These are phyloP conservation scores for Halichoeres trimaculatus DNA, from an alignment of 2,113 vertebrate species.

Conservation along the genomic window DNA sequence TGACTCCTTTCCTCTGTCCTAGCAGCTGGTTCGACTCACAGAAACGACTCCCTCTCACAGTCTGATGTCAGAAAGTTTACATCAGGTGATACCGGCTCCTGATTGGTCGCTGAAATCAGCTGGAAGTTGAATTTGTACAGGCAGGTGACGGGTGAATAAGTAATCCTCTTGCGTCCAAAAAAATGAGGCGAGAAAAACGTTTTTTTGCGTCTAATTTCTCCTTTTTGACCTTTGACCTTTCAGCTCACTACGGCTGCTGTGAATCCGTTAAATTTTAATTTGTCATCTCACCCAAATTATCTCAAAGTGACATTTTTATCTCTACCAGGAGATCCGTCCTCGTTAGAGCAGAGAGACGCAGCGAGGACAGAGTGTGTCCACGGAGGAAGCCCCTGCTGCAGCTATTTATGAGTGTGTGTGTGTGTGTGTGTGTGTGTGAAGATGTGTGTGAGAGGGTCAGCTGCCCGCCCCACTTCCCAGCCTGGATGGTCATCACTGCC, in stretches of 20 bases:
- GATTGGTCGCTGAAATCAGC: too few relatives aligned
- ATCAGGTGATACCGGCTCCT: neutral
- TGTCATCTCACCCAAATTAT: neutral
- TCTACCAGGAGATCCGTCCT: slow-evolving; percentile 48
- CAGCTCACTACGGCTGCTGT: neutral
- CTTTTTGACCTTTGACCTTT: slow-evolving; percentile 12
- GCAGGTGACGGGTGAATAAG: too few relatives aligned
- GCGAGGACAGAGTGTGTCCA: slow-evolving; percentile 9
- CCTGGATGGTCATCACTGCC: slow-evolving; percentile 49
- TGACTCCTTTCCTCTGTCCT: neutral
- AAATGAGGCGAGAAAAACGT: too few relatives aligned
- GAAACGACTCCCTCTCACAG: too few relatives aligned
- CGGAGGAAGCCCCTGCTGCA: slow-evolving; percentile 18
- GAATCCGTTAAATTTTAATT: neutral
- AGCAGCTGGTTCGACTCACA: neutral
- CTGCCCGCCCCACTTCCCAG: slow-evolving; percentile 52
- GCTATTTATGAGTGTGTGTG: slow-evolving; percentile 42
- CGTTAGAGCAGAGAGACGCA: slow-evolving; percentile 44
- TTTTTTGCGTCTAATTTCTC: neutral
- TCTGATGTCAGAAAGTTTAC: neutral
- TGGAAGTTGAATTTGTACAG: too few relatives aligned
- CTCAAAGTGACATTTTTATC: slow-evolving; percentile 18
- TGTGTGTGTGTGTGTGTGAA: slow-evolving; percentile 31
- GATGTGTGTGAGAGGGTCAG: slow-evolving; percentile 37
- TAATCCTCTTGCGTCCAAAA: too few relatives aligned